Evolutionary conservation across 2,113 vertebrate genomes (phyloP).

Genomic region (Ceuthmochares aereus): DNA sequence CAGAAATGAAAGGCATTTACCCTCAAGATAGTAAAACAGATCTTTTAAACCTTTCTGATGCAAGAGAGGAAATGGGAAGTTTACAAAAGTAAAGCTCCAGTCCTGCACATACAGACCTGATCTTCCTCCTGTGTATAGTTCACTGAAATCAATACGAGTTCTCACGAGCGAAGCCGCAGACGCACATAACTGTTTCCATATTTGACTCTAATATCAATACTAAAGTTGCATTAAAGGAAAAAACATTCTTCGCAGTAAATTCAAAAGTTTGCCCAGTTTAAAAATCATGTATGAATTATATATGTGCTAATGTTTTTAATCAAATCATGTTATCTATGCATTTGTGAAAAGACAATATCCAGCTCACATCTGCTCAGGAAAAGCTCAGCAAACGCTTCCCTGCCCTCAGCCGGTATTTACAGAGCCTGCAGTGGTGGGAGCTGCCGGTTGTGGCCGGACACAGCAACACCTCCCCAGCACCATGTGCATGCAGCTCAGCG

Average conservation of each 20-base stretch:
- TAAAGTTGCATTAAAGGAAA: neutral
- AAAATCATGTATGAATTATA: neutral
- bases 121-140: neutral
- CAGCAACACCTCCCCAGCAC: neutral
- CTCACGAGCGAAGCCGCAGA: neutral
- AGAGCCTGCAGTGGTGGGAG: neutral
- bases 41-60: conserved; percentile 33
- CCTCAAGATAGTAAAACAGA: conserved; percentile 42
- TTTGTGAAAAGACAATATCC: neutral
- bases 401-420: neutral
- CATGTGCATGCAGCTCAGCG: accelerated
- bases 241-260: neutral
- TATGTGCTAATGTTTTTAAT: neutral
- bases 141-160: neutral
- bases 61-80: conserved; percentile 25
- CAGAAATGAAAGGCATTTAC: conserved; percentile 61
- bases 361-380: neutral
- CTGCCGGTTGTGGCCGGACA: accelerated
- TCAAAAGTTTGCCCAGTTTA: neutral
- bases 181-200: neutral
- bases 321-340: neutral
- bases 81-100: conserved; percentile 3
- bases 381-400: neutral
- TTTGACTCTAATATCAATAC: neutral
- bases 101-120: neutral